These are phyloP conservation scores for Empidonax traillii DNA, from an alignment of 2,113 vertebrate genomes.

Conservation along the genomic window DNA sequence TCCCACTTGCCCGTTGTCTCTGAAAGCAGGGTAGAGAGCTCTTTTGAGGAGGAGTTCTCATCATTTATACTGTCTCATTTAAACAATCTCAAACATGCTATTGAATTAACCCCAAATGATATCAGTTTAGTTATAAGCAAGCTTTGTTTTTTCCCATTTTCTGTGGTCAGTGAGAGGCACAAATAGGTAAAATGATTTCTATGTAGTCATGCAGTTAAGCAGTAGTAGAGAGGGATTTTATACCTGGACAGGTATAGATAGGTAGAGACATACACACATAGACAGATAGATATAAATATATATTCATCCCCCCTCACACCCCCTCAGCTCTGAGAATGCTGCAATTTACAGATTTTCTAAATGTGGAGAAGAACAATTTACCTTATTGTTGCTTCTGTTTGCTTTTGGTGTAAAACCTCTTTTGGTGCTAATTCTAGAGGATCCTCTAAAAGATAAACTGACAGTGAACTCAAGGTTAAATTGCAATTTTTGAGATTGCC, in stretches of 20 bases:
- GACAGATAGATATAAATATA: not conserved
- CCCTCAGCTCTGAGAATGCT: not conserved
- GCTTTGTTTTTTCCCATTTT: not conserved
- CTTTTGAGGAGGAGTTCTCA: not conserved
- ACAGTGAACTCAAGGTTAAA: slow-evolving; percentile 30
- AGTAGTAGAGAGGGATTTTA: not conserved
- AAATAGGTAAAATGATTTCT: not conserved
- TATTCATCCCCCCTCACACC: not conserved
- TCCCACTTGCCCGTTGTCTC: not conserved
- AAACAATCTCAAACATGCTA: not conserved
- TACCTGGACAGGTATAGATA: not conserved
- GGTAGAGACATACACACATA: not conserved
- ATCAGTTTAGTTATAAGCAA: not conserved
- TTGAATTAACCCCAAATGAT: not conserved
- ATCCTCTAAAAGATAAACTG: not conserved
- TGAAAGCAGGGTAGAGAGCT: accelerated
- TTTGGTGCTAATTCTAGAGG: not conserved
- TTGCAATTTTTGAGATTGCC: not conserved
- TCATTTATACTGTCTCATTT: not conserved
- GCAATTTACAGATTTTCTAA: not conserved
- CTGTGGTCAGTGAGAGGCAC: not conserved
- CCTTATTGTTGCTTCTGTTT: not conserved
- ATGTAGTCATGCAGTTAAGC: not conserved
- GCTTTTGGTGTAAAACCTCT: not conserved
- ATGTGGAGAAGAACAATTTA: not conserved